These are phyloP conservation scores for Galaxea fascicularis DNA, from an alignment of 92 coral and sea anemone species.

Conservation along the genomic window DNA sequence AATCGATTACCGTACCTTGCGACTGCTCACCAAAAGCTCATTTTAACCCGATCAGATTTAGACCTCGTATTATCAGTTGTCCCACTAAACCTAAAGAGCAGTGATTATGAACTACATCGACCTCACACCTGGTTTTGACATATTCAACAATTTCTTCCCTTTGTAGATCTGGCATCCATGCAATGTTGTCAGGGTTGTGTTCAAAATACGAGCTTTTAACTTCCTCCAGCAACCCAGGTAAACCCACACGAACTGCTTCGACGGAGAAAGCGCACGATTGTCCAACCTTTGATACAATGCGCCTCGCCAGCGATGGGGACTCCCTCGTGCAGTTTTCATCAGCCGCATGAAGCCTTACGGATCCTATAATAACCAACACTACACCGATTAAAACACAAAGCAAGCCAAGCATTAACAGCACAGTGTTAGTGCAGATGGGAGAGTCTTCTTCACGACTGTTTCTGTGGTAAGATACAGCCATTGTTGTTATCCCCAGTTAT, in stretches of 20 bases:
- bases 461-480: neutral
- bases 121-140: slow-evolving; percentile 35
- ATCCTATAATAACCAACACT: slow-evolving; percentile 36
- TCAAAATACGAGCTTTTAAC: slow-evolving; percentile 67
- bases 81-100: neutral
- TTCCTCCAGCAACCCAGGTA: slow-evolving; percentile 71
- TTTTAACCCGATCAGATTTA: neutral
- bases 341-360: slow-evolving; percentile 6
- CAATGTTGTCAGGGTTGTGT: slow-evolving; percentile 64
- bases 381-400: slow-evolving; percentile 19
- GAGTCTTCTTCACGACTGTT: slow-evolving; percentile 15
- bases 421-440: slow-evolving; percentile 7
- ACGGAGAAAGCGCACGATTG: slow-evolving; percentile 67
- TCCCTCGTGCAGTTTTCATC: neutral
- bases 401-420: slow-evolving; percentile 14
- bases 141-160: slow-evolving; percentile 39
- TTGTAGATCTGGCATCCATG: slow-evolving; percentile 68
- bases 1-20: neutral
- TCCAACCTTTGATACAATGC: neutral
- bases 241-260: slow-evolving; percentile 82
- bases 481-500: neutral
- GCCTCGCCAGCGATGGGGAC: neutral
- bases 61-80: neutral
- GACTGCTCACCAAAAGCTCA: neutral
- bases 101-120: neutral